phyloP scores from a whole-genome alignment of 2,888 invertebrate species.

The Lapara coniferarum region DNA sequence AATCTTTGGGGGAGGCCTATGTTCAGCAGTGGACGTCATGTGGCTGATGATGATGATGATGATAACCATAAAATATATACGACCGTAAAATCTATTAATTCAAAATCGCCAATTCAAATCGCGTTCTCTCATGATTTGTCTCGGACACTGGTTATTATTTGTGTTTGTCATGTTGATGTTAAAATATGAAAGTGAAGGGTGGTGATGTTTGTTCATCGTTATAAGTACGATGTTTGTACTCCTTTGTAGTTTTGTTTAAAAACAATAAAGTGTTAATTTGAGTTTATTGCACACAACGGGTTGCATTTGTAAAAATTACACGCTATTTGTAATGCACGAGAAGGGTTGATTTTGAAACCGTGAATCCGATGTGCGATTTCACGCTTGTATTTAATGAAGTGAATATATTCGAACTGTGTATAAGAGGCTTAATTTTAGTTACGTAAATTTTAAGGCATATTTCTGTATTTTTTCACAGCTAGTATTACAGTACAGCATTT shows the following conservation, averaged over 20 bases:
- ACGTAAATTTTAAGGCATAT: too few species aligned
- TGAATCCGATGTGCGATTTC: background rate
- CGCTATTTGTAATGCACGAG: background rate
- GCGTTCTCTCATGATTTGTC: slow-evolving; percentile 35
- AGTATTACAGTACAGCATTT: too few species aligned
- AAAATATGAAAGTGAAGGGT: slow-evolving; percentile 69
- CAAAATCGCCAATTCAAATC: slow-evolving; percentile 25
- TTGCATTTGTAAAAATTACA: slow-evolving; percentile 4
- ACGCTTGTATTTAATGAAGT: background rate
- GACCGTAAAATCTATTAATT: background rate
- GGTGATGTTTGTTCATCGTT: slow-evolving; percentile 64
- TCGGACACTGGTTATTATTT: slow-evolving; percentile 34
- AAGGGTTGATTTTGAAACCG: background rate
- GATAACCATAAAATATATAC: too few species aligned
- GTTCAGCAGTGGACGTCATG: too few species aligned
- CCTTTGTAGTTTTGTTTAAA: slow-evolving; percentile 49
- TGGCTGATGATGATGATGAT: too few species aligned
- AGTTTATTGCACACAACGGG: slow-evolving; percentile 4
- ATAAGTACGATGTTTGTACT: slow-evolving; percentile 58
- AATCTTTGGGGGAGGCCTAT: too few species aligned
- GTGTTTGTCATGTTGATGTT: slow-evolving; percentile 57
- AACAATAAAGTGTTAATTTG: slow-evolving; percentile 58
- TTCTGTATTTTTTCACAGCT: too few species aligned
- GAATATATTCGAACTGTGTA: background rate
- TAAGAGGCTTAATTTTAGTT: too few species aligned